Conservation (phyloP, 2,113 vertebrate species). For the Bubo scandiacus region DNA sequence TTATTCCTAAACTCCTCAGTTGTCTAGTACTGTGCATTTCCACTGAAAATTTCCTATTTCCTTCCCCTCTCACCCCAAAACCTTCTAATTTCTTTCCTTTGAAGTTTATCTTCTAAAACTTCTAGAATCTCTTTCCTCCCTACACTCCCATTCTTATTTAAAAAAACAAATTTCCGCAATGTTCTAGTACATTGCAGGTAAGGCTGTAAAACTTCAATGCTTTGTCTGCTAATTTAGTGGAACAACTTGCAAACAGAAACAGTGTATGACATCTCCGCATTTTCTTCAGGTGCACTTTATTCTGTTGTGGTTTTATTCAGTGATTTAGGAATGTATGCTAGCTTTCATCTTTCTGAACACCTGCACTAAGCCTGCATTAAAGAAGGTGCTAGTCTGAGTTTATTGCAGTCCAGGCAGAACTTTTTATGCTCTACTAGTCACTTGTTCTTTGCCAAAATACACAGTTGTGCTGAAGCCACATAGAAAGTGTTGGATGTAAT, state of each 20-base stretch:
- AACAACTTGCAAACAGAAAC: background rate
- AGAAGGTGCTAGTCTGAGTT: background rate
- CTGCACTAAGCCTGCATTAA: background rate
- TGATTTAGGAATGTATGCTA: background rate
- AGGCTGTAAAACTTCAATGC: background rate
- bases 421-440: background rate
- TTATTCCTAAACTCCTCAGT: background rate
- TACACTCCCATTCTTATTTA: background rate
- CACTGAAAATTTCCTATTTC: background rate
- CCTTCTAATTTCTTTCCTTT: background rate
- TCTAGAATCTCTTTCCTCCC: background rate
- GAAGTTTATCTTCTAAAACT: background rate
- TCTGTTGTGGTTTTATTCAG: background rate
- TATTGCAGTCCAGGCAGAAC: background rate
- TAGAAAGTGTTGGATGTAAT: background rate
- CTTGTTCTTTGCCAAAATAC: background rate
- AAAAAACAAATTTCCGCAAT: background rate
- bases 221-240: background rate
- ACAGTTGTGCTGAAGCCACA: background rate
- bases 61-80: background rate
- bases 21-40: background rate
- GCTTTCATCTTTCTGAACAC: background rate
- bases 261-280: background rate
- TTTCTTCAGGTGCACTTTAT: background rate
- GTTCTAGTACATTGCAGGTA: accelerated